Conservation (phyloP, 2,888 invertebrate species). For the Odontocerum albicorne region DNA sequence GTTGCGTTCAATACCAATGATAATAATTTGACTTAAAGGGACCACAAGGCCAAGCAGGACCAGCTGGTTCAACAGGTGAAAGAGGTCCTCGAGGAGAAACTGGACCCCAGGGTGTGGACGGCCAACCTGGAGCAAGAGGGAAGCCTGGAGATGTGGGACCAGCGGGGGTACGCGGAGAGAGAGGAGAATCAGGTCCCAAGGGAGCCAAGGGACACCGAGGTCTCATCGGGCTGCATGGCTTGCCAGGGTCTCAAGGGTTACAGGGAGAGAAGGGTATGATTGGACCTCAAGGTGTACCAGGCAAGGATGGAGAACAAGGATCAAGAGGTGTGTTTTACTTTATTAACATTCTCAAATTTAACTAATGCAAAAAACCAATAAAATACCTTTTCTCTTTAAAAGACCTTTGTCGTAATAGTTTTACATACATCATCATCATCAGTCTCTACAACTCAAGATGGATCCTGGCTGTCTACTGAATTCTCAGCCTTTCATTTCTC, state of each 20-base stretch:
- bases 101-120: conserved; percentile 76
- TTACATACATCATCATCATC: no score
- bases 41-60: conserved; percentile 65
- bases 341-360: no score
- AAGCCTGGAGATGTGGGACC: conserved; percentile 74
- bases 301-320: conserved; percentile 77
- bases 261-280: conserved; percentile 70
- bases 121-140: conserved; percentile 75
- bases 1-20: background rate
- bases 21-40: conserved; percentile 57
- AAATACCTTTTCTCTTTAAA: no score
- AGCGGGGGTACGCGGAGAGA: conserved; percentile 68
- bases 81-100: conserved; percentile 71
- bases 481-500: no score
- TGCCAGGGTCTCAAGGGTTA: conserved; percentile 68
- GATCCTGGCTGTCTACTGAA: no score
- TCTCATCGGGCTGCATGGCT: conserved; percentile 79
- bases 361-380: no score
- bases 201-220: conserved; percentile 83
- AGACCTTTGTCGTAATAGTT: no score
- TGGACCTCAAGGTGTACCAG: conserved; percentile 67
- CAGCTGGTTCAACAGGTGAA: conserved; percentile 70
- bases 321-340: conserved; percentile 57
- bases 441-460: no score
- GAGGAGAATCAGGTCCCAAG: conserved; percentile 65